Conservation (phyloP, 1,140 invertebrate genomes). For the Musca domestica region DNA sequence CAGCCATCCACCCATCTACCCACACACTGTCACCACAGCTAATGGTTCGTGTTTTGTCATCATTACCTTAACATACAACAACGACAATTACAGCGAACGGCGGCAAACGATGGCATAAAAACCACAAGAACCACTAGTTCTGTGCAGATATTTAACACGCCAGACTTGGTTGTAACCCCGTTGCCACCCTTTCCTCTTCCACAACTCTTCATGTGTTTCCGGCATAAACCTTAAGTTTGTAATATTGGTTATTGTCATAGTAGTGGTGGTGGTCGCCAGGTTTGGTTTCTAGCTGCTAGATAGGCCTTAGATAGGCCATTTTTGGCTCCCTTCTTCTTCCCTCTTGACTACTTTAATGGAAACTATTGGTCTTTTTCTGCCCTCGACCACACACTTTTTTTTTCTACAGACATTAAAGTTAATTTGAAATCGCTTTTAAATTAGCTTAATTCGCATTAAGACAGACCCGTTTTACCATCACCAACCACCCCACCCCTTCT, state of each 20-base stretch:
- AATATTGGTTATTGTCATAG: too few species aligned
- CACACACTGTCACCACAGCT: slow-evolving; percentile 1
- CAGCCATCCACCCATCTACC: neutral
- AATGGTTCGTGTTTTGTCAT: slow-evolving; percentile 19
- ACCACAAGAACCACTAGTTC: too few species aligned
- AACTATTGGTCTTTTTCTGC: slow-evolving; percentile 13
- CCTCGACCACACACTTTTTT: slow-evolving; percentile 11
- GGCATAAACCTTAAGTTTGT: too few species aligned
- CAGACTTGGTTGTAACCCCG: slow-evolving; percentile 29
- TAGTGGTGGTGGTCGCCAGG: too few species aligned
- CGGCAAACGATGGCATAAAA: too few species aligned
- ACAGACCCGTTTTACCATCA: slow-evolving; percentile 19
- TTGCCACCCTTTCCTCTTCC: too few species aligned
- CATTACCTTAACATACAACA: slow-evolving; percentile 18
- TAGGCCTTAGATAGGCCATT: too few species aligned
- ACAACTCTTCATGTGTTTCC: neutral
- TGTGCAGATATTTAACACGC: slow-evolving; percentile 37
- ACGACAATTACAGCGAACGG: slow-evolving; percentile 2
- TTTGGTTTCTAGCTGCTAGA: too few species aligned
- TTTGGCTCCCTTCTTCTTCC: neutral
- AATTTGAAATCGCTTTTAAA: slow-evolving; percentile 53
- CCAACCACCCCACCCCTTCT: too few species aligned
- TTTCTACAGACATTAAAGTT: slow-evolving; percentile 44
- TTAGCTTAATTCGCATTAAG: slow-evolving; percentile 53
- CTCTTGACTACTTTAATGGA: neutral